Percentiles rank a stretch among this genome's conserved stretches.
Evolutionary conservation across 2,113 vertebrate genomes (phyloP).

Genomic region (Chloroceryle aenea): DNA sequence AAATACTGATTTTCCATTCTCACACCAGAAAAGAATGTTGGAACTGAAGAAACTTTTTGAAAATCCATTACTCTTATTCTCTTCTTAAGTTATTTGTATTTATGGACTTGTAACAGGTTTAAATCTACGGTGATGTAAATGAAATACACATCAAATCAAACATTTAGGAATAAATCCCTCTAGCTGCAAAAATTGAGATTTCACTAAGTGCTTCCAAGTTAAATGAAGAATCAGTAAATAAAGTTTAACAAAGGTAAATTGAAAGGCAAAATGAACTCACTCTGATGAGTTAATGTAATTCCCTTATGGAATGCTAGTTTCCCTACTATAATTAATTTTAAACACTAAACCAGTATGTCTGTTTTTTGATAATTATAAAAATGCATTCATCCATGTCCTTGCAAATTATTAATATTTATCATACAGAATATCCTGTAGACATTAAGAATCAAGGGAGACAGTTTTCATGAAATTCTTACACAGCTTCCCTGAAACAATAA

Average conservation of each 20-base stretch:
- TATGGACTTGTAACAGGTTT: not conserved
- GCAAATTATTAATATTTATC: constrained; percentile 76
- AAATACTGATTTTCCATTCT: not conserved
- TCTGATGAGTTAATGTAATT: constrained; percentile 57
- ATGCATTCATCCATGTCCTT: constrained; percentile 50
- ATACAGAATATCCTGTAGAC: constrained; percentile 66
- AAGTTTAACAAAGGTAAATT: constrained; percentile 58
- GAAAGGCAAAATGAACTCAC: constrained; percentile 56
- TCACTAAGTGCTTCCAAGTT: constrained; percentile 12
- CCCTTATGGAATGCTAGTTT: constrained; percentile 62
- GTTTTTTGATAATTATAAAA: constrained; percentile 64
- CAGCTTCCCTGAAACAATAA: constrained; percentile 31
- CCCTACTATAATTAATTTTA: constrained; percentile 64
- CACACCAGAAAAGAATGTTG: not conserved
- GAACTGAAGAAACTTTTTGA: not conserved
- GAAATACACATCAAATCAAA: not conserved
- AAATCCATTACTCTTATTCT: not conserved
- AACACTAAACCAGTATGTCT: constrained; percentile 53
- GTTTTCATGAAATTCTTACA: constrained; percentile 43
- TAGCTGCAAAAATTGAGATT: not conserved
- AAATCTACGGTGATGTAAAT: not conserved
- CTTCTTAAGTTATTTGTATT: not conserved
- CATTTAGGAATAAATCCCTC: not conserved
- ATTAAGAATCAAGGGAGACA: constrained; percentile 69
- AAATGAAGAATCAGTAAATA: constrained; percentile 44